Evolutionary conservation across 1,140 invertebrate genomes (phyloP).

Genomic region (Drosophila ambigua): DNA sequence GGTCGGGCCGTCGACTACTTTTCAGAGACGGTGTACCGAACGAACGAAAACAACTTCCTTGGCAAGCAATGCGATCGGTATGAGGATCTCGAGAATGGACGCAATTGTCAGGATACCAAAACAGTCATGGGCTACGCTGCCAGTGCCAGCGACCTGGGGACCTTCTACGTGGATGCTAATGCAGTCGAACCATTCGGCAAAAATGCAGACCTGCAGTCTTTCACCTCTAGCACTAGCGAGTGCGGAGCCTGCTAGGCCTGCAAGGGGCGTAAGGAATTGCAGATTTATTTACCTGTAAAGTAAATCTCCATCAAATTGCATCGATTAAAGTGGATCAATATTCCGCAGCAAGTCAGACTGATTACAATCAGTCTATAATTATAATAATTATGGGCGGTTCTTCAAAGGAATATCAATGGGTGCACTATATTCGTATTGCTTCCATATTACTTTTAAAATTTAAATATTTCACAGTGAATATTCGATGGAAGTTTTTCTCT

Average conservation of each 20-base stretch:
- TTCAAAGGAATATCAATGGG: too few relatives aligned
- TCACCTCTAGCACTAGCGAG: conserved; percentile 8
- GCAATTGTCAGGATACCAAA: background rate
- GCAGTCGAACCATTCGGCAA: conserved; percentile 46
- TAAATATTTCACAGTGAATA: too few relatives aligned
- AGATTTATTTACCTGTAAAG: too few relatives aligned
- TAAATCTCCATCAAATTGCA: too few relatives aligned
- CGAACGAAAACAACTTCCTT: conserved; percentile 40
- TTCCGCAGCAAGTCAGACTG: too few relatives aligned
- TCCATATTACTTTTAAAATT: too few relatives aligned
- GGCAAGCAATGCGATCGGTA: conserved; percentile 17
- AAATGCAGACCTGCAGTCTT: conserved; percentile 18
- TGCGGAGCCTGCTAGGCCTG: conserved; percentile 15
- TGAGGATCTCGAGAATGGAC: conserved; percentile 17
- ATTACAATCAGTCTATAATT: too few relatives aligned
- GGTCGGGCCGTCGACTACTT: conserved; percentile 86
- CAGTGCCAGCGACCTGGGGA: conserved; percentile 21
- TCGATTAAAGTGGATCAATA: too few relatives aligned
- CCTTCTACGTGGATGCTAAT: conserved; percentile 58
- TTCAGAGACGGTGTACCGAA: conserved; percentile 85
- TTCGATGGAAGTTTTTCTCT: too few relatives aligned
- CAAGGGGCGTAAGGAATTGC: too few relatives aligned
- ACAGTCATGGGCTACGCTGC: conserved; percentile 59
- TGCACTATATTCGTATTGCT: too few relatives aligned
- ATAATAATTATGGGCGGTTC: too few relatives aligned